These are phyloP conservation scores for Agrotis clavis DNA, from an alignment of 2,888 invertebrate genomes.

Conservation along the genomic window DNA sequence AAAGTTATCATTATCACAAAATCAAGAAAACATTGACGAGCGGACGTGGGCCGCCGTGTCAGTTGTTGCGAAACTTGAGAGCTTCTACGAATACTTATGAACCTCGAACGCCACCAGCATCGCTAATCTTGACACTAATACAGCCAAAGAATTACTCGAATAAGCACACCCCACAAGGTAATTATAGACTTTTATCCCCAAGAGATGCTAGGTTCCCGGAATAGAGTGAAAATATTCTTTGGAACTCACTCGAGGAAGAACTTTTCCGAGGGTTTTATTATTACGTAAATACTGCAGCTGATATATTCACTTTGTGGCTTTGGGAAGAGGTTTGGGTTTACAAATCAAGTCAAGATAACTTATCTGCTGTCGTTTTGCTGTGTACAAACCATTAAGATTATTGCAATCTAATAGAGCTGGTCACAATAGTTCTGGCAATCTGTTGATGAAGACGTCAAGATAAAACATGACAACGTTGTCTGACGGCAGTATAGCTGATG, in stretches of 20 bases:
- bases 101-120: constrained; percentile 78
- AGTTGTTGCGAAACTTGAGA: constrained; percentile 78
- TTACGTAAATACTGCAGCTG: constrained; percentile 27
- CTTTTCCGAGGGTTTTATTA: constrained; percentile 38
- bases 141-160: constrained; percentile 65
- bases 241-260: constrained; percentile 36
- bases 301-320: constrained; percentile 59
- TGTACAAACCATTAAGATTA: constrained; percentile 78
- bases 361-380: constrained; percentile 77
- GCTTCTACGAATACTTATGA: constrained; percentile 78
- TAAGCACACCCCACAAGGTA: constrained; percentile 60
- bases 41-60: constrained; percentile 73
- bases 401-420: constrained; percentile 73
- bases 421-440: constrained; percentile 70
- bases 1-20: constrained; percentile 50
- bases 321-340: constrained; percentile 44
- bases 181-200: constrained; percentile 58
- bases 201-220: constrained; percentile 48
- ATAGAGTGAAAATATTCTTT: constrained; percentile 51
- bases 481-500: constrained; percentile 55
- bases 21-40: constrained; percentile 68
- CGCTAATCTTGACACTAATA: constrained; percentile 80
- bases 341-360: constrained; percentile 70
- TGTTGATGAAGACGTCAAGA: constrained; percentile 77
- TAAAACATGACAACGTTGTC: constrained; percentile 69